Conservation (phyloP, 2,113 vertebrate species). For the Malurus elegans region DNA sequence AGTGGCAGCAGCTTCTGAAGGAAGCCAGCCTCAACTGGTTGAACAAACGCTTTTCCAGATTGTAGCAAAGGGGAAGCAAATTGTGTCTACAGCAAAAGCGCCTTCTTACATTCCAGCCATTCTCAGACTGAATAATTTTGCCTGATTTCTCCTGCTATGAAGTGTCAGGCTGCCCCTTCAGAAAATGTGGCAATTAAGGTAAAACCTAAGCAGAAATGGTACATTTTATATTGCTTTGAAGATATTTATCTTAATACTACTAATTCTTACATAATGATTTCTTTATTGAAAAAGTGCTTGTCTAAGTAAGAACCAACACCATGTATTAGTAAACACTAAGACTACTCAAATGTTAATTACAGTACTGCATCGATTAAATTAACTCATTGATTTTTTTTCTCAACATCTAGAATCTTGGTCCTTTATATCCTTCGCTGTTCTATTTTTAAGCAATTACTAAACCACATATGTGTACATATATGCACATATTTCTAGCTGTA, state of each 20-base stretch:
- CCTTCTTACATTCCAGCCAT: neutral
- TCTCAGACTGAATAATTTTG: neutral
- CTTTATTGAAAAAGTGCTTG: neutral
- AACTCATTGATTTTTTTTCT: neutral
- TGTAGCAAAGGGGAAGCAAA: neutral
- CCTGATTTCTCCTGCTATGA: neutral
- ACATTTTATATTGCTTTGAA: neutral
- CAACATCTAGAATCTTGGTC: neutral
- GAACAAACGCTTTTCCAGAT: neutral
- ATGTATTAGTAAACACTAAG: neutral
- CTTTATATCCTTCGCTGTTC: neutral
- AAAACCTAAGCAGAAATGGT: neutral
- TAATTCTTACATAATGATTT: neutral
- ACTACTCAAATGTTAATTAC: neutral
- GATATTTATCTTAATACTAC: neutral
- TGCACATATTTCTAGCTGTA: neutral
- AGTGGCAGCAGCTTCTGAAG: rapidly evolving
- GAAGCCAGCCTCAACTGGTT: neutral
- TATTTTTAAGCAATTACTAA: neutral
- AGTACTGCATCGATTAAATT: neutral
- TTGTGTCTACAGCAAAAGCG: neutral
- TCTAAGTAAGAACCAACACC: neutral
- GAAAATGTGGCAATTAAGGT: neutral
- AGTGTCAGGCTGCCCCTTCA: neutral
- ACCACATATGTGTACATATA: neutral